phyloP scores from a whole-genome alignment of 2,113 vertebrate genomes.

The Chloroceryle aenea region DNA sequence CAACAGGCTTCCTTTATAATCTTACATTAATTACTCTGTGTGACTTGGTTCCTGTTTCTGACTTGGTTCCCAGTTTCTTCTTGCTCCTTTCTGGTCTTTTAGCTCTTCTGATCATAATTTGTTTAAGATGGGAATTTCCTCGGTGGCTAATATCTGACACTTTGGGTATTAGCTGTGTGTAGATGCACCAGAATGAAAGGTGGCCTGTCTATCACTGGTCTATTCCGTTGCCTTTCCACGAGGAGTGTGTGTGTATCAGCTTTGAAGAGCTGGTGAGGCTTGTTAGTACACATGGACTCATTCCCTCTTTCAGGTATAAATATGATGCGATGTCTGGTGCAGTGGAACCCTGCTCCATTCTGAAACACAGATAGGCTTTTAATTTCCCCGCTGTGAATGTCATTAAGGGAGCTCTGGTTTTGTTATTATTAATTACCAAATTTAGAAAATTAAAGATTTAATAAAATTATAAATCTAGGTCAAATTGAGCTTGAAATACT shows the following conservation, averaged over 20 bases:
- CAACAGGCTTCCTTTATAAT: background rate
- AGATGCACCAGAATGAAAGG: background rate
- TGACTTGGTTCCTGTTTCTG: background rate
- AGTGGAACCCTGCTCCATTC: background rate
- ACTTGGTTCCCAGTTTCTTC: background rate
- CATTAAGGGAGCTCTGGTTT: background rate
- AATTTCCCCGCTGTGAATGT: background rate
- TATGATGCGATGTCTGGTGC: background rate
- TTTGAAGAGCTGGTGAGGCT: background rate
- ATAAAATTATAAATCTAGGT: conserved; percentile 42
- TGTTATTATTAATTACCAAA: conserved; percentile 9
- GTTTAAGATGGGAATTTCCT: background rate
- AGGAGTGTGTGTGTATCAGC: background rate
- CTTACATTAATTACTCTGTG: background rate
- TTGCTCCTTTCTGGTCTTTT: background rate
- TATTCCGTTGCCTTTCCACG: background rate
- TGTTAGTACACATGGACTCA: rapidly evolving
- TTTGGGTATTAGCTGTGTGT: background rate
- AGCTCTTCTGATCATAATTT: background rate
- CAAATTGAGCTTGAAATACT: conserved; percentile 3
- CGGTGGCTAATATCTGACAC: background rate
- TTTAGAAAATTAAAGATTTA: conserved; percentile 15
- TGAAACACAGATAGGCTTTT: background rate
- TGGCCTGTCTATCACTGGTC: background rate
- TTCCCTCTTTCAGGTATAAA: background rate